Base-by-base conservation (phyloP, 2,797 vertebrate genomes). In the Dryobates pubescens region DNA sequence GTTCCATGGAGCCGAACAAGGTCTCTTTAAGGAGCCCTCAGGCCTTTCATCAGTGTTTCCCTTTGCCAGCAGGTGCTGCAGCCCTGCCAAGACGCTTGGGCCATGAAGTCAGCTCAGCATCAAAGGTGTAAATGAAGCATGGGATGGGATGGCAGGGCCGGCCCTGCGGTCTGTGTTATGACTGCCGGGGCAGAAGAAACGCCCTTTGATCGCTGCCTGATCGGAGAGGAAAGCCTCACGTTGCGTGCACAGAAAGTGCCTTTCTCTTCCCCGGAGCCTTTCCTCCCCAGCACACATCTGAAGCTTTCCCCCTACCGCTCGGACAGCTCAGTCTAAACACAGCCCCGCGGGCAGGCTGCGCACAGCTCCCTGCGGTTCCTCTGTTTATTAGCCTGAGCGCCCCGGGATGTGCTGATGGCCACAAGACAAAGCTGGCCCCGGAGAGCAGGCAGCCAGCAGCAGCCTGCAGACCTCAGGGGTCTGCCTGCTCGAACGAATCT, bases 51-150 rank as follows among this genome's bases (percentile, higher is more conserved):
- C 84, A 82, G 82, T 86, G 92, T 94, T 96, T 93, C 76, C 71
- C 57, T 85, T 93, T 94, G 94, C 96, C 93, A 96, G 90, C 94
- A 94, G 88, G 86, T 89, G 74, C 69, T 80, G 88, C 69, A 93
- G 74, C 47, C 51, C 43, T 92, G 88, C 92, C 96, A 96, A 91
- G 79, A 91, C 90, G 68, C 90, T 96, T 89, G 88, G 71, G 53
- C 88, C 95, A 41, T 94, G 93, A 97, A 95, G 96, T 97, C 92
- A 93, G 81, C 78, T 96, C 85, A 84, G 93, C 95, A 92, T 96
- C 95, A 96, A 97, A 97, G 95, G 86, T 81, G 73, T 97, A 96
- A 97, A 95, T 97, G 96, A 94, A 94, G 92, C 90, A 47, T 97
- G 80, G 79, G 64, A 47, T 97, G 80, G 79, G 64, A 97, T 96